Conservation (phyloP, 1,140 invertebrate species). For the Brachionus asplanchnoidis region DNA sequence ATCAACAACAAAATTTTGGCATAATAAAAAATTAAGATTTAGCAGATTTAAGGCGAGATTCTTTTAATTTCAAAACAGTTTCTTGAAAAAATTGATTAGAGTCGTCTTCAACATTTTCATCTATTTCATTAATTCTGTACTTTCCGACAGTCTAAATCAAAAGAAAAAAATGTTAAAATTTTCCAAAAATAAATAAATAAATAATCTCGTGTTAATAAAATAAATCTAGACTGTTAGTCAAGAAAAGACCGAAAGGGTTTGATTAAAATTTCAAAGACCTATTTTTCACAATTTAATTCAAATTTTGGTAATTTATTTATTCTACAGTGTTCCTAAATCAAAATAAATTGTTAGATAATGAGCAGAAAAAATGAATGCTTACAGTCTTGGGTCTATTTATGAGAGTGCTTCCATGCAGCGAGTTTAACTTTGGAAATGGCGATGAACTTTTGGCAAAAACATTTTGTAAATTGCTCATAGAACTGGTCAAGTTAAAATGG, state of each 20-base stretch:
- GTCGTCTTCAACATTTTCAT: neutral
- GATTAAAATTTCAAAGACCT: neutral
- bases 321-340: neutral
- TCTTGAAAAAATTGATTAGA: slow-evolving; percentile 8
- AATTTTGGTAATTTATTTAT: slow-evolving; percentile 14
- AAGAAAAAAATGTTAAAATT: neutral
- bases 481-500: neutral
- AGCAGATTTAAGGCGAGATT: slow-evolving; percentile 23
- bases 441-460: neutral
- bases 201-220: neutral
- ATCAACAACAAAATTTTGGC: neutral
- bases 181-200: neutral
- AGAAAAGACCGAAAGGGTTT: neutral
- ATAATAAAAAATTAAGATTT: slow-evolving; percentile 20
- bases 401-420: neutral
- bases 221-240: neutral
- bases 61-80: slow-evolving; percentile 25
- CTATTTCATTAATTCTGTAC: slow-evolving; percentile 1
- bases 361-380: neutral
- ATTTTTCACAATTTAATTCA: neutral
- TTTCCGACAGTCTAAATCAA: neutral
- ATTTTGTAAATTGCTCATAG: neutral
- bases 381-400: neutral
- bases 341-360: neutral
- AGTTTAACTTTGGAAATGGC: slow-evolving; percentile 1